These are phyloP conservation scores for Meteorus colon DNA, from an alignment of 2,888 invertebrate genomes.

Conservation along the genomic window DNA sequence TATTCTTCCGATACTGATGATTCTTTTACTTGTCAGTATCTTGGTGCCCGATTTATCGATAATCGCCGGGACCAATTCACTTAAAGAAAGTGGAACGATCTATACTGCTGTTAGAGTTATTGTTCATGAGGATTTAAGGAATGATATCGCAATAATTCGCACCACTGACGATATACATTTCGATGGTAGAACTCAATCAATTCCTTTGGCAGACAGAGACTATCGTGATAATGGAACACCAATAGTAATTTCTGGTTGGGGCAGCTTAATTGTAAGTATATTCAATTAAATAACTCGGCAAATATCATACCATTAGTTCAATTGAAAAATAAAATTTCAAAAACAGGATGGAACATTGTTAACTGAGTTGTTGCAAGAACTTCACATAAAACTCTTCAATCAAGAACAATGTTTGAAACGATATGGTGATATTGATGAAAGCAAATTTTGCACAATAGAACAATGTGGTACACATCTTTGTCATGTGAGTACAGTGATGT, in stretches of 20 bases:
- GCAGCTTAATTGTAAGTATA: slow-evolving; percentile 54
- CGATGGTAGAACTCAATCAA: slow-evolving; percentile 54
- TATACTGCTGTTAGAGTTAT: slow-evolving; percentile 46
- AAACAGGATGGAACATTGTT: background rate
- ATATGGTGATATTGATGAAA: background rate
- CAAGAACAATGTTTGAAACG: background rate
- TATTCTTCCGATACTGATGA: background rate
- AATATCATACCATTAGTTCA: background rate
- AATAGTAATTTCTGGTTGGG: slow-evolving; percentile 63
- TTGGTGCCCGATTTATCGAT: slow-evolving; percentile 23
- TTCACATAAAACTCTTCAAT: background rate
- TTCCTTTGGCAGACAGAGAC: slow-evolving; percentile 52
- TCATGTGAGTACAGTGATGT: background rate
- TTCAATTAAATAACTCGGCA: slow-evolving; percentile 4
- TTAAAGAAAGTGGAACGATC: slow-evolving; percentile 47
- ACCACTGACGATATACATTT: slow-evolving; percentile 54
- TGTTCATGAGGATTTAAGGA: slow-evolving; percentile 51
- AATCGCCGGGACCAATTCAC: slow-evolving; percentile 52
- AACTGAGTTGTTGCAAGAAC: background rate
- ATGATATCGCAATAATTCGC: slow-evolving; percentile 62
- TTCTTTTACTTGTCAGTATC: background rate
- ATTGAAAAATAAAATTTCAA: too few species aligned
- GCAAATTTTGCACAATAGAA: background rate
- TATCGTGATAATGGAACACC: slow-evolving; percentile 43
- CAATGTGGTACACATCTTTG: slow-evolving; percentile 7